Evolutionary conservation across 2,888 invertebrate genomes (phyloP), one percentile per base, ranked within the genome.

Genomic region (Gymnoscelis rufifasciata): DNA sequence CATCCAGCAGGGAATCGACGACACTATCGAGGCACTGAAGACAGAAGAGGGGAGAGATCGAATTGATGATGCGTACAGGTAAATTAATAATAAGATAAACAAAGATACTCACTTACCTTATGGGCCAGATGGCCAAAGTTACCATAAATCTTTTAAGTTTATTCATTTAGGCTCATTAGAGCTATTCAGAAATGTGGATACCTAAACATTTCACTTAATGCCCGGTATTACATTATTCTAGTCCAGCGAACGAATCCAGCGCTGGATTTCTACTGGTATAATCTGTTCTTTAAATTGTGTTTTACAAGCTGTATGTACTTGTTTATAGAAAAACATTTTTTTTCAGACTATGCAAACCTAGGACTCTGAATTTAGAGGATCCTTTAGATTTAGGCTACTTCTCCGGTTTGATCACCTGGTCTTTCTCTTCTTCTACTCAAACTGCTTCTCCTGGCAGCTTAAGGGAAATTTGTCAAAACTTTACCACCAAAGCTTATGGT

Each of bases 371-470:
- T 45, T 79, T 79, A 54, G 73, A 80, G 7, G 66, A 76, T 28
- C 64, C 52, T 0, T 76, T 71, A 36, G 77, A 75, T 1, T 44
- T 86, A 47, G 87, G 77, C 0, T 83, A 79, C 54, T 86, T 87
- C 61, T 67, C 78, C 1, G 88, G 81, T 0, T 54, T 79, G 5
- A 83, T 86, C 41, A 77, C 67, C 19, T 87, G 87, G 88, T 62
- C 77, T 0, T 87, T 87, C 57, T 86, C 86, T 1, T 57, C 60
- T 0, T 62, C 71, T 0, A 79, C 79, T 28, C 87, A 87, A 50
- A 44, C 46, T 2, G 84, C 87, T 1, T 44, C 54, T 0, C 88
- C 88, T 0, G 84, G 84, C 7, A 64, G 63, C 1, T 56, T 88
- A 1, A 31, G 54, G 1, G 39, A 27, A 1, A 54, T 80, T 27